Percentiles rank a stretch among this genome's conserved stretches.
Conservation (phyloP, 2,113 vertebrate genomes). For the Bujurquina vittata region DNA sequence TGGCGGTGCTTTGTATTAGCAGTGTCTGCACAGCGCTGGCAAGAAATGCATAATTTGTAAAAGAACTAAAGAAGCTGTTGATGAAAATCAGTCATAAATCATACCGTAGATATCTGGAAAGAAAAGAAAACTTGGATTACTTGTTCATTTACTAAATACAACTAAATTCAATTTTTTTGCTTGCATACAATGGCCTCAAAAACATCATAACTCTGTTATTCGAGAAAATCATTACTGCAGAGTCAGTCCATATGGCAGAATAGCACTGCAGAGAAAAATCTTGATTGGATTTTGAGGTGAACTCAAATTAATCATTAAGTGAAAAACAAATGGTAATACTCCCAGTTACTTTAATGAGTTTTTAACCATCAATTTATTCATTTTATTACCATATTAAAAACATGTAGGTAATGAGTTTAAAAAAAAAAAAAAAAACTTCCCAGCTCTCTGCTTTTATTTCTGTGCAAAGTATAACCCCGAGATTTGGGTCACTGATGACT, state of each 20-base stretch:
- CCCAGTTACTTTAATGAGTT: not conserved
- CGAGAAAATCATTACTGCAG: no score
- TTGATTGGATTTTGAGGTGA: not conserved
- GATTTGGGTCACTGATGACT: not conserved
- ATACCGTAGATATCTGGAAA: not conserved
- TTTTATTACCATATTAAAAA: not conserved
- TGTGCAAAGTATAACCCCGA: constrained; percentile 17
- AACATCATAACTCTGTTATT: no score
- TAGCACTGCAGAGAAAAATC: no score
- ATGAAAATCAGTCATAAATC: not conserved
- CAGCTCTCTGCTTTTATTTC: constrained; percentile 10
- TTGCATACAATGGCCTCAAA: no score
- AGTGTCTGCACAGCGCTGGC: not conserved
- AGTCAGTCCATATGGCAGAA: no score
- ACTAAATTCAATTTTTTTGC: not conserved
- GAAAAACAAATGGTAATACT: not conserved
- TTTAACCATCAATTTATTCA: not conserved
- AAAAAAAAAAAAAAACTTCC: not conserved
- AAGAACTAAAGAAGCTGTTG: not conserved
- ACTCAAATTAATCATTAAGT: not conserved
- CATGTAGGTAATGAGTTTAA: not conserved
- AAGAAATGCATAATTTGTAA: not conserved
- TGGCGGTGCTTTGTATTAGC: not conserved
- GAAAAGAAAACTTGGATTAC: not conserved
- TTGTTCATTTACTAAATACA: not conserved